These are phyloP conservation scores for Otolemur crassicaudatus DNA, from an alignment of 2,797 vertebrate genomes.

Conservation along the genomic window DNA sequence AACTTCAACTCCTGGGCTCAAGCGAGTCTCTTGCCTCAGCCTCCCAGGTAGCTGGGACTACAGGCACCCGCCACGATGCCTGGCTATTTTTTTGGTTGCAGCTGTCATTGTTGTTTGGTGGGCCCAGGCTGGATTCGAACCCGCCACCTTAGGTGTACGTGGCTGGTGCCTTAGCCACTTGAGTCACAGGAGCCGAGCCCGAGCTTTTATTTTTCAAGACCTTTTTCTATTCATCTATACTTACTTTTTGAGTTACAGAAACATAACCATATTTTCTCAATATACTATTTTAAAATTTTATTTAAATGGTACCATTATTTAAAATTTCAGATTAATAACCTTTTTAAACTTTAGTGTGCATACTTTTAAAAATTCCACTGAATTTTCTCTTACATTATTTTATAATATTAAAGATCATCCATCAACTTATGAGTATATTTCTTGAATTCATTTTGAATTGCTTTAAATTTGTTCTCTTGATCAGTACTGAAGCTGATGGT, in stretches of 20 bases:
- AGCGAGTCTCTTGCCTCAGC: too few species aligned
- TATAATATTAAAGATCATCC: constrained; percentile 5
- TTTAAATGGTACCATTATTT: too few species aligned
- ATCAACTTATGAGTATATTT: constrained; percentile 5
- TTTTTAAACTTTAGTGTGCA: constrained; percentile 28
- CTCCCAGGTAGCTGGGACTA: too few species aligned
- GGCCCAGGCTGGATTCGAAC: too few species aligned
- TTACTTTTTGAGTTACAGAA: constrained; percentile 33
- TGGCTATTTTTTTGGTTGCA: too few species aligned
- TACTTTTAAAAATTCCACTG: neutral
- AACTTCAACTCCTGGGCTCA: too few species aligned
- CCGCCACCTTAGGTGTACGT: too few species aligned
- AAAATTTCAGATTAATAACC: too few species aligned
- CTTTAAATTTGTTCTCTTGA: constrained; percentile 19
- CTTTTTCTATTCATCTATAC: neutral
- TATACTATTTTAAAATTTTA: neutral
- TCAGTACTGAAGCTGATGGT: constrained; percentile 4
- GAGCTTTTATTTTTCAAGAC: neutral
- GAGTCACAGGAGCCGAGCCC: too few species aligned
- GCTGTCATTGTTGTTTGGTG: too few species aligned
- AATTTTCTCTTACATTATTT: constrained; percentile 33
- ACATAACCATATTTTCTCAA: neutral
- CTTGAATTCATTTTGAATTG: constrained; percentile 4
- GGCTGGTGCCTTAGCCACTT: too few species aligned
- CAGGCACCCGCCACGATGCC: too few species aligned